Conservation (phyloP, 53 echinoderm and acorn worm species). For the Luidia sarsii region DNA sequence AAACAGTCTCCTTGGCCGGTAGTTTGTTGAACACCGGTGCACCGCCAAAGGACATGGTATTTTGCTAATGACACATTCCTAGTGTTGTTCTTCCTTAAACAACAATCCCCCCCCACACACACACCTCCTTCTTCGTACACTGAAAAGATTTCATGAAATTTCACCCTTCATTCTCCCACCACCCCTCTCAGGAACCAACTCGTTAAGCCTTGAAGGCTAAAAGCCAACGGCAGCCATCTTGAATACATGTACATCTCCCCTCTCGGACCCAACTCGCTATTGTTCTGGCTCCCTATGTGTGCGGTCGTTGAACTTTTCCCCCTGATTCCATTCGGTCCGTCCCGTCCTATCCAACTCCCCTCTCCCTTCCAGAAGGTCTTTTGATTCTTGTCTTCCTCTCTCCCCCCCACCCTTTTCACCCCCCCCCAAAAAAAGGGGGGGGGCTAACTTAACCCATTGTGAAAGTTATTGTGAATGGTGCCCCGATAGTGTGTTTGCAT, state of each 20-base stretch:
- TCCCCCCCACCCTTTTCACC: neutral
- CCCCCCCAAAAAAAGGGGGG: neutral
- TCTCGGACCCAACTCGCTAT: neutral
- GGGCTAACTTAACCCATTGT: neutral
- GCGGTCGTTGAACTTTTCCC: constrained; percentile 49
- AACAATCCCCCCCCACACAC: too few relatives aligned
- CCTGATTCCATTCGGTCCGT: neutral
- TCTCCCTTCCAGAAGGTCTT: neutral
- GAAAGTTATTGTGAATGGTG: neutral
- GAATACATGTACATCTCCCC: neutral
- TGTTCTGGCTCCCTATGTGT: constrained; percentile 6
- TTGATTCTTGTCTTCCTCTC: neutral
- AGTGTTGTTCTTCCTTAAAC: too few relatives aligned
- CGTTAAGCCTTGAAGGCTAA: constrained; percentile 10
- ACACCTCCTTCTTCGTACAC: too few relatives aligned
- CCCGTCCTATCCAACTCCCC: too few relatives aligned
- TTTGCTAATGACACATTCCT: too few relatives aligned
- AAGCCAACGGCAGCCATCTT: neutral
- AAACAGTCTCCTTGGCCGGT: too few relatives aligned
- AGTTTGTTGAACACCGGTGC: too few relatives aligned
- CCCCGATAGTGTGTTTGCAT: constrained; percentile 6
- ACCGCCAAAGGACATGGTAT: too few relatives aligned
- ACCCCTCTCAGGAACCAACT: too few relatives aligned
- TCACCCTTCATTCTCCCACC: too few relatives aligned
- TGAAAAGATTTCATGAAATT: too few relatives aligned